Evolutionary conservation across 1,140 invertebrate genomes (phyloP), one percentile per base, ranked within the genome.

Genomic region (Zeugodacus cucurbitae): DNA sequence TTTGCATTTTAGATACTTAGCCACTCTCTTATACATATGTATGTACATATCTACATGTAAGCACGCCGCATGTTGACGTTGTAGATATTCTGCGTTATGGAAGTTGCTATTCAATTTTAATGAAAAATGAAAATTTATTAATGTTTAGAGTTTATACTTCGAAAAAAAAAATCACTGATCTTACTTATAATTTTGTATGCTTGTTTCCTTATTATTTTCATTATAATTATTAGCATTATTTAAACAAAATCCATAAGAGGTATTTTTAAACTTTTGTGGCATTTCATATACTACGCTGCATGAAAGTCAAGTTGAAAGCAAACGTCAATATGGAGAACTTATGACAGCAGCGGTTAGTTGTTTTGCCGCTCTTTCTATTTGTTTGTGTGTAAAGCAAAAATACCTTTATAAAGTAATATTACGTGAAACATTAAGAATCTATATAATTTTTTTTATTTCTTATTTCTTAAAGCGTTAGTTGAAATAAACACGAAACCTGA

Each of bases 401-500:
- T 82, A 48, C 41, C 74, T 82, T 41, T 48, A 48, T 26, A 82
- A 82, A 82, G 26, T 48, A 82, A 48, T 48, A 17, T 74, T 48
- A 48, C 41, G 22, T 82, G 26, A 82, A 82, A 44, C 44, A 82
- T 48, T 82, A 26, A 26, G 41, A 48, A 82, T 82, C 20, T 82
- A n/a, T 22, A 82, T 82, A 48, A 54, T 82, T 44, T 74, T 41
- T 74, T 41, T 29, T 48, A 48, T 82, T 74, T 82, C 48, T 82
- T 82, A 82, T 82, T 82, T 82, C 41, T 48, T 82, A 48, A 44
- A 26, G 41, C 26, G n/a, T 48, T 82, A 82, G 74, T 82, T 82
- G 74, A 48, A 82, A 82, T 82, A 82, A 82, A 82, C 41, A n/a
- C 74, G 74, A 82, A 82, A 82, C 74, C 74, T 82, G 74, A 82